Evolutionary conservation across 2,888 invertebrate genomes (phyloP).

Genomic region (Amorpha juglandis): DNA sequence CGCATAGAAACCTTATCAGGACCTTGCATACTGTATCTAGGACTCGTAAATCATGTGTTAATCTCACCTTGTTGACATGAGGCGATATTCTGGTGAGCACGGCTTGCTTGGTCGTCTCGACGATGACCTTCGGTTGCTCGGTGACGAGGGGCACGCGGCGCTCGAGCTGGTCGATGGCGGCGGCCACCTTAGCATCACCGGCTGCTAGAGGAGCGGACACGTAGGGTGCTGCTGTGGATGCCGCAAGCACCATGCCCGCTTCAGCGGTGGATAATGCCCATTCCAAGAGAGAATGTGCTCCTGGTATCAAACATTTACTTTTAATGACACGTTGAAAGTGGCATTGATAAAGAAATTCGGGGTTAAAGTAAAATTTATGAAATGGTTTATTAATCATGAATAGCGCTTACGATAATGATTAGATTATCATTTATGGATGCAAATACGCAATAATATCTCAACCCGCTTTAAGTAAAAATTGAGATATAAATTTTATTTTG

Average conservation of each 20-base stretch:
- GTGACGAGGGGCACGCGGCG: constrained; percentile 87
- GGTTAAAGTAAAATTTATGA: too few relatives aligned
- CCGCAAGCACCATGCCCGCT: constrained; percentile 85
- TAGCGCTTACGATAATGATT: too few relatives aligned
- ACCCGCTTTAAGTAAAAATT: too few relatives aligned
- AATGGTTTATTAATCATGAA: too few relatives aligned
- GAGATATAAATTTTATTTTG: too few relatives aligned
- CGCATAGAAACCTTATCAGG: constrained; percentile 2
- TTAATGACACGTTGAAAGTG: neutral
- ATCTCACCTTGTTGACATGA: constrained; percentile 76
- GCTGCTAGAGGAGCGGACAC: constrained; percentile 76
- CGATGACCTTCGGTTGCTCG: constrained; percentile 86
- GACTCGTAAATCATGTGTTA: neutral
- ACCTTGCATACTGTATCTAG: constrained; percentile 1
- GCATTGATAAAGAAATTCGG: neutral
- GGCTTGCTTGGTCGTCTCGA: constrained; percentile 84
- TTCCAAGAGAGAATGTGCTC: constrained; percentile 86
- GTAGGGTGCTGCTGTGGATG: constrained; percentile 86
- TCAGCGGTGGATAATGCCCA: constrained; percentile 89
- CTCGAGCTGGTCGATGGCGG: constrained; percentile 87
- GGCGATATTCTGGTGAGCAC: constrained; percentile 84
- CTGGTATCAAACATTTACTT: constrained; percentile 50
- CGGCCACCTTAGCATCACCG: constrained; percentile 87
- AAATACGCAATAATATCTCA: too few relatives aligned
- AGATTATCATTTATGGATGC: too few relatives aligned